Base-by-base conservation (phyloP, 1,140 invertebrate species). In the Dinothrombium tinctorium region DNA sequence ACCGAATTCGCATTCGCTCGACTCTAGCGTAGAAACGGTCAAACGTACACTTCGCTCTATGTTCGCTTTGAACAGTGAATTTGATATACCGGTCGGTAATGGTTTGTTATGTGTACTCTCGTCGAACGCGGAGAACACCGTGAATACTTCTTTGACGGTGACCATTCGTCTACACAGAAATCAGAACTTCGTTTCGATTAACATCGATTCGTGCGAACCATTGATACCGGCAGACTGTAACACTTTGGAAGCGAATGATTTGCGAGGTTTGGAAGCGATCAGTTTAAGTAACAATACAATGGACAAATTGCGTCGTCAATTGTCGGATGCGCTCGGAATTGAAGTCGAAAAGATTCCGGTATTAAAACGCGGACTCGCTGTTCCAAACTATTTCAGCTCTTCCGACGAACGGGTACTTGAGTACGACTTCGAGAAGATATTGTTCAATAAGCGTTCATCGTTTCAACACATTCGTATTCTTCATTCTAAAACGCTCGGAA, bases 381-480 rank as follows among this genome's bases (percentile, higher is more conserved):
- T 47, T 36, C 50, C 49, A 11, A 26, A 43, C 11, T 57, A 57
- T 44, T 54, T 53, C 54, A 58, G 57, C 24, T 57, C 67, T 64
- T 47, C 68, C 78, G 82, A 89, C 66, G 78, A 84, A 56, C 66
- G 82, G 54, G 63, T 89, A n/a, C 59, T 87, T 45, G 82, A 89
- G 56, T 87, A 86, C 62, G 82, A 87, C 53, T 81, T 86, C 54
- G 79, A 86, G 58, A 64, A 68, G 44, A 56, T 87, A 25, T 59
- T 87, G 0, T 83, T 76, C 52, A 77, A 87, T 50, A 72, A 73
- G 42, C 65, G 69, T 42, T 80, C 81, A 3, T 68, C 69, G 1
- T 89, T 73, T 56, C 83, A 89, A 57, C 76, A 81, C 61, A 74
- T 89, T 24, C 76, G 84, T 64, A 83, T 89, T 51, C 69, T 83